These are phyloP conservation scores for Cantharis lateralis DNA, from an alignment of 2,888 invertebrate species.

Conservation along the genomic window DNA sequence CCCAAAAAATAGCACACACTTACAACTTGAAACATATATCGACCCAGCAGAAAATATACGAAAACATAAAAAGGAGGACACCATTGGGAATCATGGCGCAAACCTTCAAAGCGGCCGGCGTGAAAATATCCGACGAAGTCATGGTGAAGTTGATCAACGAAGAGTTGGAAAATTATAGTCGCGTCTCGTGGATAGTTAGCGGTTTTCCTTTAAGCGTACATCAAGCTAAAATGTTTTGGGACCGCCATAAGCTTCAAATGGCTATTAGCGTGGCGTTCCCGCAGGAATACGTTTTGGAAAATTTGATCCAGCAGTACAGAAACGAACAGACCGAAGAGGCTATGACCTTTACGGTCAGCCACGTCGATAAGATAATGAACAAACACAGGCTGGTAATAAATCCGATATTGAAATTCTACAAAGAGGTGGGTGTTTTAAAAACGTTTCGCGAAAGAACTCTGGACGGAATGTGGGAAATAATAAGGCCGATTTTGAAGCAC, in stretches of 20 bases:
- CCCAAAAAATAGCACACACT: neutral
- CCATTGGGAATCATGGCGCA: neutral
- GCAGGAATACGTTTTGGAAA: neutral
- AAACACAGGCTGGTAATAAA: neutral
- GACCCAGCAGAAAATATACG: neutral
- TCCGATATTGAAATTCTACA: slow-evolving; percentile 1
- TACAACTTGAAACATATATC: neutral
- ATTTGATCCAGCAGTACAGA: neutral
- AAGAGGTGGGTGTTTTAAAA: neutral
- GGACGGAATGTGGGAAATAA: neutral
- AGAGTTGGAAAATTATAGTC: neutral
- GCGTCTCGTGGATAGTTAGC: neutral
- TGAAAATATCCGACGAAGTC: neutral
- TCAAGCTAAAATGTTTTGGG: slow-evolving; percentile 4
- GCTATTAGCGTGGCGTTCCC: neutral
- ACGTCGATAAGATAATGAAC: neutral
- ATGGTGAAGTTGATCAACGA: neutral
- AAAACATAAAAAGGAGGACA: neutral
- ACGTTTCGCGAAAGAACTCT: neutral
- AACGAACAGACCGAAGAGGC: neutral
- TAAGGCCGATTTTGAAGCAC: neutral
- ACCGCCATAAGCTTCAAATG: neutral
- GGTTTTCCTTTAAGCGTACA: neutral
- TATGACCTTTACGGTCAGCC: neutral
- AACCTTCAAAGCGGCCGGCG: neutral